Evolutionary conservation across 2,888 invertebrate genomes (phyloP), one percentile per base, ranked within the genome.

Genomic region (Nasonia oneida): DNA sequence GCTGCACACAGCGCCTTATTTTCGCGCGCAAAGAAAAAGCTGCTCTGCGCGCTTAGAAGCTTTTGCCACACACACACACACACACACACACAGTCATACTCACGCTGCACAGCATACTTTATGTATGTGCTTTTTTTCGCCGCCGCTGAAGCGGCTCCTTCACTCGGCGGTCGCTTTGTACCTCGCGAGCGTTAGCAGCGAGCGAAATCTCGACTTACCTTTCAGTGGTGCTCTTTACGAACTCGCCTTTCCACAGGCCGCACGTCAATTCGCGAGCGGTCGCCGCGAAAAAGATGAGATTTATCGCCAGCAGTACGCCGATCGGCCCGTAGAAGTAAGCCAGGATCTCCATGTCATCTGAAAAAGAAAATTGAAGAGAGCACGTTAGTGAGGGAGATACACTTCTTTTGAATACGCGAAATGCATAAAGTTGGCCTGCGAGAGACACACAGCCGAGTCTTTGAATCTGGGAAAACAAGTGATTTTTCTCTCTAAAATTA

Each of bases 301-400:
- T 98, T 88, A 97, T 95, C 89, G 96, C 95, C 89, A 98, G 94
- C 88, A 98, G 94, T 87, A 96, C 95, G 84, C 97, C 97, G 88
- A 98, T 96, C 12, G 98, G 98, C 10, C 97, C 97, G 93, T 96
- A 97, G 94, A 98, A 98, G 94, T 97, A 98, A 8, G 97, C 96
- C 88, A 98, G 95, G 87, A 97, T 96, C 93, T 97, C 97, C 94
- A 96, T 95, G 93, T 96, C 96, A 89, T 95, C 96, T 96, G 94
- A 71, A 88, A 89, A 83, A 86, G 88, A 18, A 75, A 76, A 73
- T 10, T 73, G 39, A 37, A n/a, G 50, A 50, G 8, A n/a, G 1
- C 0, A 61, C 57, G 23, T 61, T 61, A 61, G 10, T 0, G 15
- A 67, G 37, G 4, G 37, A 29, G 47, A 74, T 12, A 12, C 29